Base-by-base conservation (phyloP, 1,140 invertebrate species). In the Solenopsis fugax region DNA sequence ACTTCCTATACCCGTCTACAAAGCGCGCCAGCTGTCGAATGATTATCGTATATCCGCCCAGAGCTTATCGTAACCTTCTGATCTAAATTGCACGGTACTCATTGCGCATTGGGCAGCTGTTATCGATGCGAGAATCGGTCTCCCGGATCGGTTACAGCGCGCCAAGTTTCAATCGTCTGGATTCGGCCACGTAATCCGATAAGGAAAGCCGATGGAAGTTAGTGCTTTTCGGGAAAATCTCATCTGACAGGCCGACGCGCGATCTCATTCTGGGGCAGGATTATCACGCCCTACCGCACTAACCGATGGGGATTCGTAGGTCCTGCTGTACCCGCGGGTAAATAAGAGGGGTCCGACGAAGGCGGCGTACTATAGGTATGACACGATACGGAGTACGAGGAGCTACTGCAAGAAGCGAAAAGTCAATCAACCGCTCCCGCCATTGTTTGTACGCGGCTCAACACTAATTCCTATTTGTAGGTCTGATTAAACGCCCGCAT, bases 381-480 rank as follows among this genome's bases (percentile, higher is more conserved):
- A 58, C 76, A 69, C 73, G 85, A 80, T 64, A 69, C 85, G 62
- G 37, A 29, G 45, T 13, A 56, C 62, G 24, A 37, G 41, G 18
- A 72, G 72, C 78, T 54, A 69, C 76, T 58, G 64, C 52, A 18
- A 60, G 86, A 90, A 92, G 92, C 92, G 91, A 93, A 95, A 95
- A 95, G 94, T 94, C 93, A 94, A 94, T 95, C 93, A 94, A 93
- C 94, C 91, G 89, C 56, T 87, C 80, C 69, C 88, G 90, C 87
- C 92, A 93, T 94, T 94, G 94, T 94, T 95, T 94, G 93, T 88
- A 93, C 90, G 90, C 86, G 91, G 93, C 93, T 95, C 91, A 94
- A 93, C 91, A 91, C 90, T 94, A 94, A 94, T 94, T 93, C 93
- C 92, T 94, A 94, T 94, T 94, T 95, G 93, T 93, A 92, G 91